Conservation (phyloP, 2,797 vertebrate species). For the Euphonia xanthogaster region DNA sequence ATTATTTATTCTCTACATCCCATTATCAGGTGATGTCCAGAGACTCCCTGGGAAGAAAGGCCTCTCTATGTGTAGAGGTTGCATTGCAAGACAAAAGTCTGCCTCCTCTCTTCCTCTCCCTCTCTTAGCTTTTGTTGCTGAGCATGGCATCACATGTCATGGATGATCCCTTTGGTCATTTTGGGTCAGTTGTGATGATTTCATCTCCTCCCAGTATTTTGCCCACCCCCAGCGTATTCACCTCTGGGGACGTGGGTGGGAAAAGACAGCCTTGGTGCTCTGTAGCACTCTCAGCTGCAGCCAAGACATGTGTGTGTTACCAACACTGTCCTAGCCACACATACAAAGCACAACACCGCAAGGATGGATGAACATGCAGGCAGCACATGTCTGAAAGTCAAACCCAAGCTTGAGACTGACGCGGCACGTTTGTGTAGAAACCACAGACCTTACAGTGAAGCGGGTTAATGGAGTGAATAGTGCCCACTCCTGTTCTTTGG, state of each 20-base stretch:
- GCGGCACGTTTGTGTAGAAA: rapidly evolving
- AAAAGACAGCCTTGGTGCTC: neutral
- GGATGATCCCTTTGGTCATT: neutral
- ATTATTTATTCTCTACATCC: neutral
- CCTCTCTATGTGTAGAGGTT: rapidly evolving
- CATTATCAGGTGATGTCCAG: neutral
- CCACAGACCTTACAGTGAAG: no score
- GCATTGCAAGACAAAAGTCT: neutral
- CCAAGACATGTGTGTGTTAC: rapidly evolving
- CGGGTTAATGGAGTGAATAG: neutral
- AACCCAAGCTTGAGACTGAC: neutral
- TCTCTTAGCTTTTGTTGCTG: neutral
- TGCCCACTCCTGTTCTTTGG: neutral
- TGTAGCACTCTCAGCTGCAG: neutral
- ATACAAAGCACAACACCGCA: neutral
- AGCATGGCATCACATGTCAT: neutral
- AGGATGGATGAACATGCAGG: neutral
- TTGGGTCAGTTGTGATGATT: neutral
- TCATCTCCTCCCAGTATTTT: neutral
- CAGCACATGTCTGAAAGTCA: neutral
- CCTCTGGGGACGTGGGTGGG: rapidly evolving
- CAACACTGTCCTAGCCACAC: neutral
- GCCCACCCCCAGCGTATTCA: rapidly evolving
- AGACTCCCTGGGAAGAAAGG: neutral
- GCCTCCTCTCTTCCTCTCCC: no score